Conservation (phyloP, 1,140 invertebrate species). For the Ericerus pela region DNA sequence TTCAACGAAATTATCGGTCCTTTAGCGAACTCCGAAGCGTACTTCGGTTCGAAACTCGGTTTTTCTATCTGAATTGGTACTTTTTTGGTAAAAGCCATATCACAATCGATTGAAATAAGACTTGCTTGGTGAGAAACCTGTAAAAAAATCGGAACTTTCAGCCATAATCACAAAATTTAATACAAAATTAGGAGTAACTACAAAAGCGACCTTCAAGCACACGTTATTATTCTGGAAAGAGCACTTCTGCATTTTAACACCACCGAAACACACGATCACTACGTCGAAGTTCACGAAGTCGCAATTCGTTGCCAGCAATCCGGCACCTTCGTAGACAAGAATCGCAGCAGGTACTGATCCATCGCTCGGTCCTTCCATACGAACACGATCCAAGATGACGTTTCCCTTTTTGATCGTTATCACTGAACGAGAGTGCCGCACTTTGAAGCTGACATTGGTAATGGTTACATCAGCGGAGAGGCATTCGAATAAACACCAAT, state of each 20-base stretch:
- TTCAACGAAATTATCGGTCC: no score
- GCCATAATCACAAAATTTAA: no score
- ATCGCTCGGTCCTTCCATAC: neutral
- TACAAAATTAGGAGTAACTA: no score
- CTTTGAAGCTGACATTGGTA: neutral
- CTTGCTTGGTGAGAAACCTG: no score
- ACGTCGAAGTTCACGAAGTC: neutral
- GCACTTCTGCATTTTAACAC: neutral
- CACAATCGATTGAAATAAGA: no score
- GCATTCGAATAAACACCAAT: slow-evolving; percentile 1
- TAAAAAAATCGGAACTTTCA: no score
- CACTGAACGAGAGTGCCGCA: neutral
- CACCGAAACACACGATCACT: neutral
- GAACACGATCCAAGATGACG: neutral
- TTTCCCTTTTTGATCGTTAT: neutral
- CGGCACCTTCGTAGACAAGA: neutral
- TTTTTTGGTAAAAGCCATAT: no score
- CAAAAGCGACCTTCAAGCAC: neutral
- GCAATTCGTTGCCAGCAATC: neutral
- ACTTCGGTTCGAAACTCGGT: no score
- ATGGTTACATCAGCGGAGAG: neutral
- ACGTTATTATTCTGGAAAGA: neutral
- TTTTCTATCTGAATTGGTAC: no score
- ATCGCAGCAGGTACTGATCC: neutral
- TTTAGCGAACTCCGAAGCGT: no score